Evolutionary conservation across 1,140 invertebrate genomes (phyloP).

Genomic region (Caenorhabditis tropicalis): DNA sequence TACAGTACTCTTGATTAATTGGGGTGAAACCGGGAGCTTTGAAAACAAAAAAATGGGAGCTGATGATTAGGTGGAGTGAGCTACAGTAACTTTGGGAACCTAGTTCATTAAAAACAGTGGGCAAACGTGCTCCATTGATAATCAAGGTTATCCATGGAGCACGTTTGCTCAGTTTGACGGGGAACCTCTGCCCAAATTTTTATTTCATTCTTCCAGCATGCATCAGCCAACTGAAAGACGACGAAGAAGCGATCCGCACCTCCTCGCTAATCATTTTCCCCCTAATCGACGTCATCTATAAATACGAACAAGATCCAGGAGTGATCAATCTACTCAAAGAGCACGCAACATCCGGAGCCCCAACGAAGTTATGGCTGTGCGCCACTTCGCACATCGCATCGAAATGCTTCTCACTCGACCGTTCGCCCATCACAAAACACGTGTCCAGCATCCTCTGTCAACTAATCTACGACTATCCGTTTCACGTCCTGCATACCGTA

Average conservation of each 20-base stretch:
- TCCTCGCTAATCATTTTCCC: conserved; percentile 32
- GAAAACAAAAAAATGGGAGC: too few relatives aligned
- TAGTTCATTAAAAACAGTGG: too few relatives aligned
- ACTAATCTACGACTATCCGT: background rate
- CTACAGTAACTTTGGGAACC: too few relatives aligned
- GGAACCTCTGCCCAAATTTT: too few relatives aligned
- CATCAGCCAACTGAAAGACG: conserved; percentile 9
- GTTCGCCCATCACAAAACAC: background rate
- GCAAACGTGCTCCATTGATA: too few relatives aligned
- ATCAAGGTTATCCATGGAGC: too few relatives aligned
- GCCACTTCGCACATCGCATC: conserved; percentile 17
- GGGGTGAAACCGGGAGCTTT: too few relatives aligned
- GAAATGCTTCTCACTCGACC: conserved; percentile 5
- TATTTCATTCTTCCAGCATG: conserved; percentile 23
- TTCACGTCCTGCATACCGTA: conserved; percentile 5
- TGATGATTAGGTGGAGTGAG: too few relatives aligned
- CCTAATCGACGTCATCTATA: conserved; percentile 39
- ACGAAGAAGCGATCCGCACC: background rate
- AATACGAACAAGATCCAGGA: conserved; percentile 15
- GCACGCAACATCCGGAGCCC: background rate
- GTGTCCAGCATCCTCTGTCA: background rate
- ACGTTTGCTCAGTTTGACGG: too few relatives aligned
- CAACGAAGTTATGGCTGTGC: background rate
- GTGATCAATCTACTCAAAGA: background rate
- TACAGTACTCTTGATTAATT: too few relatives aligned